A percentile compares a stretch with the other conserved stretches of the same genome.
These are phyloP conservation scores for Lepilemur septentrionalis DNA, from an alignment of 2,797 vertebrate species.

Conservation along the genomic window DNA sequence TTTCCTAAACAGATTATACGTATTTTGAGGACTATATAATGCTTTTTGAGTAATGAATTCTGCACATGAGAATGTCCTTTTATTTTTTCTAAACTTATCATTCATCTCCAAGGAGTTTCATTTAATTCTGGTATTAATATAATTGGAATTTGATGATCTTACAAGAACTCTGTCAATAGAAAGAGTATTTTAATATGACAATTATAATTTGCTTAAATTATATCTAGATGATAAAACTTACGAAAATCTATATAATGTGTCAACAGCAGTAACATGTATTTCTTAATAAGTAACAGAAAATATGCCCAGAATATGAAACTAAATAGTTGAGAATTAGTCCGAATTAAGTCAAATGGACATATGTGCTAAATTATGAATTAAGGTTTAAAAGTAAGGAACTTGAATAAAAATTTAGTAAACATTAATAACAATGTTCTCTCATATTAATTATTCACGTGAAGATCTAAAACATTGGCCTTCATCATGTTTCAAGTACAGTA, in stretches of 20 bases:
- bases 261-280: not conserved
- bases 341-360: not conserved
- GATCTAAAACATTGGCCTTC: not conserved
- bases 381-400: not conserved
- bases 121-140: not conserved
- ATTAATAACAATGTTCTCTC: not conserved
- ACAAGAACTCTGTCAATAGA: not conserved
- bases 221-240: not conserved
- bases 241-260: not conserved
- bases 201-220: not conserved
- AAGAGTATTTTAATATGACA: not conserved
- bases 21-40: not conserved
- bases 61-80: not conserved
- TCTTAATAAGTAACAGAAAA: not conserved
- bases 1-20: not conserved
- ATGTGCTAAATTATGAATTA: not conserved
- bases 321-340: not conserved
- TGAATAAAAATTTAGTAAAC: not conserved
- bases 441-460: not conserved
- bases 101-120: not conserved
- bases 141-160: not conserved
- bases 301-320: not conserved
- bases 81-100: not conserved
- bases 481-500: not conserved
- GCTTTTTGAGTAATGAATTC: not conserved